Evolutionary conservation across 2,888 invertebrate genomes (phyloP).

Genomic region (Nineta flava): DNA sequence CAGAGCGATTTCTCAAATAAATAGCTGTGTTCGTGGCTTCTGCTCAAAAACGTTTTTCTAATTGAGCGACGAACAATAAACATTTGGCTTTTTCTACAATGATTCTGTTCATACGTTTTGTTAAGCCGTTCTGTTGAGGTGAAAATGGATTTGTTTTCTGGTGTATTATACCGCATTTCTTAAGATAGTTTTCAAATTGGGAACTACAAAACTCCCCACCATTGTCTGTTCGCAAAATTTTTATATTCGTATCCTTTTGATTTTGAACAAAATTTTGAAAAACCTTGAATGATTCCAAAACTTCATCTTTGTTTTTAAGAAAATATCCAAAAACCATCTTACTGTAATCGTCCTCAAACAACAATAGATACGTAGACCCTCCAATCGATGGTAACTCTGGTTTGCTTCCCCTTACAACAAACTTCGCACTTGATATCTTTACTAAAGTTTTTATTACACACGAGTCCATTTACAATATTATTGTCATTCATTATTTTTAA

Average conservation of each 20-base stretch:
- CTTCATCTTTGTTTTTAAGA: too few species aligned
- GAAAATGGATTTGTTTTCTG: slow-evolving; percentile 15
- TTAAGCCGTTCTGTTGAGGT: slow-evolving; percentile 22
- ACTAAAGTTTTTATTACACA: background rate
- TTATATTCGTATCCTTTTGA: too few species aligned
- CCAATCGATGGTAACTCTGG: too few species aligned
- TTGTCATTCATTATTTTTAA: background rate
- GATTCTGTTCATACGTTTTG: slow-evolving; percentile 21
- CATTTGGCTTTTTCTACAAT: slow-evolving; percentile 20
- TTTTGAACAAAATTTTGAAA: too few species aligned
- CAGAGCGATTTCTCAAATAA: slow-evolving; percentile 13
- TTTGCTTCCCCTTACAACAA: too few species aligned
- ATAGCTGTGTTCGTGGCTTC: slow-evolving; percentile 18
- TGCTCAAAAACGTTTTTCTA: slow-evolving; percentile 17
- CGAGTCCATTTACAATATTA: background rate
- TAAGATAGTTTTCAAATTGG: slow-evolving; percentile 13
- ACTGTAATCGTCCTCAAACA: too few species aligned
- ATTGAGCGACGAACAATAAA: slow-evolving; percentile 14
- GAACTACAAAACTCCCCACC: slow-evolving; percentile 17
- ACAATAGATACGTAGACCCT: too few species aligned
- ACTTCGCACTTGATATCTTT: background rate
- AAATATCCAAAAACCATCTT: too few species aligned
- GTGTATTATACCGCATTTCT: slow-evolving; percentile 16
- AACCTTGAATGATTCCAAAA: too few species aligned
- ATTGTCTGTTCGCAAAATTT: slow-evolving; percentile 17